Conservation (phyloP, 1,140 invertebrate species). For the Drosophila tsacasi region DNA sequence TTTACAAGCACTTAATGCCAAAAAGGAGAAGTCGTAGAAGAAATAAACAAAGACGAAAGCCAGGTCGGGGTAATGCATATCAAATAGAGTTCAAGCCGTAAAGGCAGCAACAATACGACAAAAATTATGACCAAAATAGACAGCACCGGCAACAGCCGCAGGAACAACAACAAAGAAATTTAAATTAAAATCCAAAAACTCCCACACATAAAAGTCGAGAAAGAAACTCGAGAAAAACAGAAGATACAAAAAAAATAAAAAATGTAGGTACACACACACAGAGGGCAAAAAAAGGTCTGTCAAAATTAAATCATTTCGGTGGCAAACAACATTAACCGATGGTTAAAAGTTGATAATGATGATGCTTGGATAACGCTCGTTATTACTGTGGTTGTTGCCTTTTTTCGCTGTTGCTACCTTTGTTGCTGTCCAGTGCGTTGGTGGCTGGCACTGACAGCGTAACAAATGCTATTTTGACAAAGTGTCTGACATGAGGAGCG, state of each 20-base stretch:
- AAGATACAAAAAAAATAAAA: background rate
- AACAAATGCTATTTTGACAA: constrained; percentile 84
- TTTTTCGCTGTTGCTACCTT: constrained; percentile 45
- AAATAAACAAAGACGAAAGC: constrained; percentile 83
- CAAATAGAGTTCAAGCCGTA: constrained; percentile 75
- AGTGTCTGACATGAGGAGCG: constrained; percentile 83
- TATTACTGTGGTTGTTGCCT: constrained; percentile 68
- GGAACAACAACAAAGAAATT: constrained; percentile 70
- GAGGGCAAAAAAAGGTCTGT: constrained; percentile 68
- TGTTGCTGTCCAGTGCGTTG: constrained; percentile 76
- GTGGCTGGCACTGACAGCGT: constrained; percentile 80
- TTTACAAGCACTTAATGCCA: constrained; percentile 84
- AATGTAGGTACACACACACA: constrained; percentile 24
- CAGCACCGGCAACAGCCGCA: constrained; percentile 48
- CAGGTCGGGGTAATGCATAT: constrained; percentile 82
- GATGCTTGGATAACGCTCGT: constrained; percentile 82
- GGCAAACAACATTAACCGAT: constrained; percentile 83
- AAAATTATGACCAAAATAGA: constrained; percentile 70
- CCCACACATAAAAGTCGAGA: constrained; percentile 82
- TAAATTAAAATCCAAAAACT: constrained; percentile 84
- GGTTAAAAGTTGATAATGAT: constrained; percentile 84
- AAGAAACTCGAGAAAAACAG: constrained; percentile 66
- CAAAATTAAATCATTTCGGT: constrained; percentile 84
- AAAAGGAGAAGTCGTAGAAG: constrained; percentile 83
- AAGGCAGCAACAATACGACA: constrained; percentile 56